Conservation (phyloP, 64 coral and sea anemone genomes). For the Porites australiensis region DNA sequence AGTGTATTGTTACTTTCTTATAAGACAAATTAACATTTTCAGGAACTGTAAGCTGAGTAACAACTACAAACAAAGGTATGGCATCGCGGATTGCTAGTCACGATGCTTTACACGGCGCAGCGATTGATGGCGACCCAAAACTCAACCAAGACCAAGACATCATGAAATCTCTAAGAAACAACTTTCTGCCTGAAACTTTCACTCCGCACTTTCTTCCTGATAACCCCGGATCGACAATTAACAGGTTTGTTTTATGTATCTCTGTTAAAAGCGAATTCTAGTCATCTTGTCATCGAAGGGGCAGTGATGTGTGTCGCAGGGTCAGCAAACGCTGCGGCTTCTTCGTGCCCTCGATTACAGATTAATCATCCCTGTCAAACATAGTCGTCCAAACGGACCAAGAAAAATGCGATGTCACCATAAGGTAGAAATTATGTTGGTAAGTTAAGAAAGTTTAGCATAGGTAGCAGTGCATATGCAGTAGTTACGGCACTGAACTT, state of each 20-base stretch:
- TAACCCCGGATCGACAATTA: neutral
- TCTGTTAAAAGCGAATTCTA: neutral
- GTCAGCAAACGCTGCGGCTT: neutral
- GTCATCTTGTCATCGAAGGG: neutral
- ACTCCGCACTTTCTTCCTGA: neutral
- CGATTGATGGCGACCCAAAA: neutral
- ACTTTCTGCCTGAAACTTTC: neutral
- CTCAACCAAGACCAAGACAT: neutral
- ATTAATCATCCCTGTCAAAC: neutral
- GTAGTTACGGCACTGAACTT: too few relatives aligned
- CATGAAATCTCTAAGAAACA: neutral
- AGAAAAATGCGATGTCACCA: neutral
- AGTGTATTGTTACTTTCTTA: neutral
- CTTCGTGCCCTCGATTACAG: neutral
- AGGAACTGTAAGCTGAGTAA: too few relatives aligned
- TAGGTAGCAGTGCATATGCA: too few relatives aligned
- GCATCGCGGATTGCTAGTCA: neutral
- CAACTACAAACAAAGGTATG: neutral
- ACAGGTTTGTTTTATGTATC: slow-evolving; percentile 1
- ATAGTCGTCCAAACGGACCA: neutral
- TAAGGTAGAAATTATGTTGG: too few relatives aligned
- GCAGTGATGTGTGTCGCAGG: neutral
- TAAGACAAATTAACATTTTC: neutral
- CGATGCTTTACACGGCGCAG: neutral
- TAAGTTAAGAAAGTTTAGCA: too few relatives aligned